Evolutionary conservation across 1,140 invertebrate species (phyloP), one percentile per base, ranked within the genome.

Genomic region (Archivesica marissinica): DNA sequence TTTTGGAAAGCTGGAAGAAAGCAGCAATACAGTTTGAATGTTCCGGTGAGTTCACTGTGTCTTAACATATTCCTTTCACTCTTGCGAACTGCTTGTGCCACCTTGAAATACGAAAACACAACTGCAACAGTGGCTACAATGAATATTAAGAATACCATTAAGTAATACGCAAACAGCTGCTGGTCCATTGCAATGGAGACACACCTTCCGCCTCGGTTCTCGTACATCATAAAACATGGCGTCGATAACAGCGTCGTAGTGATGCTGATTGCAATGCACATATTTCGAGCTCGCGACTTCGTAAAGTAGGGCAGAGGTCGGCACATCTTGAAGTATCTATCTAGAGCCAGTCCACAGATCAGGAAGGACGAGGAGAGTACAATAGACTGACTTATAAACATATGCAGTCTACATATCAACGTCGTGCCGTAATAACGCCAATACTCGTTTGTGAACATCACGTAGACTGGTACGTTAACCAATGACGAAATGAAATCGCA

Each of bases 301-400:
- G 54, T 28, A 61, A 56, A 59, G 9, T 23, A 61, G 0, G 52
- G 11, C 13, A 30, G 33, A 11, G 39, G 66, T 39, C 47, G 41
- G 33, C 79, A 81, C 13, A 81, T 47, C 39, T 70, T 81, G 4
- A 81, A 11, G 59, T 81, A 81, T 54, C 79, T 44, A 25, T 81
- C 79, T 30, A 81, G 35, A 9, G 79, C 79, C 35, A 81, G 61
- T 23, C 79, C 79, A 33, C 79, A 4, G n/a, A 81, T 81, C 28
- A 72, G 33, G 23, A 81, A 81, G 13, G 66, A 3, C n/a, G 79
- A 81, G 2, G 79, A 81, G 25, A 81, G 52, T 4, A 81, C 79
- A 1, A 81, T 7, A 2, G 66, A 39, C 50, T 81, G 79, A 59
- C 79, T 81, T 13, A 72, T 39, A 44, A 81, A 70, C 79, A 81